Conservation (phyloP, 2,888 invertebrate species). For the Clepsis dumicolana region DNA sequence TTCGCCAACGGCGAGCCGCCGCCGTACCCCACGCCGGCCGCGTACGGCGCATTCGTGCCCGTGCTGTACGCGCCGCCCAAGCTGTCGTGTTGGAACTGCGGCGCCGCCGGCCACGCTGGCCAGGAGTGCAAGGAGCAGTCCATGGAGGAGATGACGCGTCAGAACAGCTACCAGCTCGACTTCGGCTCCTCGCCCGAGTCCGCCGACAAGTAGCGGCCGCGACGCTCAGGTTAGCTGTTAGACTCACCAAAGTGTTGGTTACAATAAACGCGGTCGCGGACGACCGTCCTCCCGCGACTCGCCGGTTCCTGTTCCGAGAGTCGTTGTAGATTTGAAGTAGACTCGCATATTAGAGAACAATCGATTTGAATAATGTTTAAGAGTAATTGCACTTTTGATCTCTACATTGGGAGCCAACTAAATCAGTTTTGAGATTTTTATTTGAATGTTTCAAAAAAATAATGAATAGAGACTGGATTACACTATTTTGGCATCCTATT, state of each 20-base stretch:
- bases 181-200: constrained; percentile 83
- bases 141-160: constrained; percentile 96
- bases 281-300: constrained; percentile 42
- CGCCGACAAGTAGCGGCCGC: constrained; percentile 69
- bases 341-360: constrained; percentile 49
- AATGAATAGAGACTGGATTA: constrained; percentile 18
- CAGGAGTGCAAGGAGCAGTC: constrained; percentile 96
- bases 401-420: constrained; percentile 47
- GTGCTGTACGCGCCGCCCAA: constrained; percentile 87
- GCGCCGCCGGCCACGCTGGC: constrained; percentile 93
- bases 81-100: constrained; percentile 96
- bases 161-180: constrained; percentile 89
- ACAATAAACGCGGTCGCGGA: constrained; percentile 51
- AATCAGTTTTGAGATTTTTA: constrained; percentile 30
- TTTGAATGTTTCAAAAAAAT: constrained; percentile 26
- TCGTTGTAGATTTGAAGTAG: constrained; percentile 54
- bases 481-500: constrained; percentile 28
- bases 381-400: constrained; percentile 76
- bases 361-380: constrained; percentile 54
- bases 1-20: constrained; percentile 81
- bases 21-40: constrained; percentile 76
- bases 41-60: constrained; percentile 80
- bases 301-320: constrained; percentile 44
- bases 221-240: constrained; percentile 34
- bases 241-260: constrained; percentile 64